Evolutionary conservation across 1,140 invertebrate species (phyloP).

Genomic region (Limonius californicus): DNA sequence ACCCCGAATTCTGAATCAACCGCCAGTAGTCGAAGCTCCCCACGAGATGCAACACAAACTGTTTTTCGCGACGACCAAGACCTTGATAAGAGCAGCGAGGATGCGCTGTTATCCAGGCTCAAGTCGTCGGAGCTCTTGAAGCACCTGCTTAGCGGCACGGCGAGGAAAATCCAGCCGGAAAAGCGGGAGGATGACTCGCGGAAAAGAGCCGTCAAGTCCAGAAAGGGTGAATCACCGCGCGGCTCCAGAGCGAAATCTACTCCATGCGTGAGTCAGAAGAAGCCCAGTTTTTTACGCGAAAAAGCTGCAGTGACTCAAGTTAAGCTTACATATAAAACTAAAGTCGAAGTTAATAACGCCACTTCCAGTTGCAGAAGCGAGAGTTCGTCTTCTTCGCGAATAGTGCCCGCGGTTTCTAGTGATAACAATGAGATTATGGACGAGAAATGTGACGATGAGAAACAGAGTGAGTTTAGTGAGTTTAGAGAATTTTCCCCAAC

Average conservation of each 20-base stretch:
- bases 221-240: slow-evolving; percentile 4
- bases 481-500: neutral
- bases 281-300: neutral
- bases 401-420: neutral
- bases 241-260: neutral
- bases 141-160: slow-evolving; percentile 21
- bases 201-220: neutral
- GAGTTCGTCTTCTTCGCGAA: neutral
- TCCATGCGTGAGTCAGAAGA: slow-evolving; percentile 21
- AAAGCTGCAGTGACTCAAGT: slow-evolving; percentile 7
- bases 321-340: neutral
- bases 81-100: neutral
- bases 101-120: slow-evolving; percentile 20
- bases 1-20: slow-evolving; percentile 8
- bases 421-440: slow-evolving; percentile 6
- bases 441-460: slow-evolving; percentile 2
- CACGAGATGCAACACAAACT: slow-evolving; percentile 1
- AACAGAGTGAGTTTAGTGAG: neutral
- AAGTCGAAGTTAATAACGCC: slow-evolving; percentile 7
- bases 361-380: neutral
- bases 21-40: slow-evolving; percentile 3
- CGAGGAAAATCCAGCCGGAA: neutral
- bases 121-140: slow-evolving; percentile 29
- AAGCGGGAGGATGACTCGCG: slow-evolving; percentile 11
- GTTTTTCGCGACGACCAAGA: neutral